Conservation (phyloP, 2,888 invertebrate species). For the Halocaridina rubra region DNA sequence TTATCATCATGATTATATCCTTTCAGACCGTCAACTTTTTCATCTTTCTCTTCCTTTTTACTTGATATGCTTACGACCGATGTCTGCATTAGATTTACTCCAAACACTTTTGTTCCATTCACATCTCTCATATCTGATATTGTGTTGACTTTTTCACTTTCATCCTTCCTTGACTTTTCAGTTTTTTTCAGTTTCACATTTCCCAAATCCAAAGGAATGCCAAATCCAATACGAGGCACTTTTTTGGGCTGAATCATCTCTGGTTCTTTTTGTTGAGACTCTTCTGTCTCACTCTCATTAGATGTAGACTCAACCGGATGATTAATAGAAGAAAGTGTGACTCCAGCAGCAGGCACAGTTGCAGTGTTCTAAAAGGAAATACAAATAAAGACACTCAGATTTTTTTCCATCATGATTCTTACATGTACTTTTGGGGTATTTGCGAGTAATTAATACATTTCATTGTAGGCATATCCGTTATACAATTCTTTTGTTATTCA, state of each 20-base stretch:
- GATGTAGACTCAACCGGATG: neutral
- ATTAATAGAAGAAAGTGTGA: neutral
- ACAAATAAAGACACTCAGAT: neutral
- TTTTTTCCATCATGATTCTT: neutral
- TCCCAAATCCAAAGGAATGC: neutral
- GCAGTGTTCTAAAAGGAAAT: constrained; percentile 26
- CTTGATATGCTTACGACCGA: neutral
- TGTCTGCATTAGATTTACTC: neutral
- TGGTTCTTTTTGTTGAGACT: neutral
- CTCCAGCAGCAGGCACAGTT: neutral
- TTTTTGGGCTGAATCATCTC: constrained; percentile 26
- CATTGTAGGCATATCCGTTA: neutral
- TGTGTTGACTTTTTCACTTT: neutral
- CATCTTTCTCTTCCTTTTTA: neutral
- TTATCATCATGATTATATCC: too few species aligned
- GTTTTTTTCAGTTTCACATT: constrained; percentile 5
- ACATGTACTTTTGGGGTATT: neutral
- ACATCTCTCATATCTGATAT: too few species aligned
- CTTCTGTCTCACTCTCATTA: neutral
- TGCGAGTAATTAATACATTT: neutral
- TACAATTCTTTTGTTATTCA: too few species aligned
- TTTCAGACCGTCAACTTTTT: too few species aligned
- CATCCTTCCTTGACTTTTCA: neutral
- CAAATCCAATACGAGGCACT: neutral
- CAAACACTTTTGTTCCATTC: too few species aligned